These are phyloP conservation scores for Lepidiolamprologus cunningtoni DNA, from an alignment of 2,113 vertebrate species.

Conservation along the genomic window DNA sequence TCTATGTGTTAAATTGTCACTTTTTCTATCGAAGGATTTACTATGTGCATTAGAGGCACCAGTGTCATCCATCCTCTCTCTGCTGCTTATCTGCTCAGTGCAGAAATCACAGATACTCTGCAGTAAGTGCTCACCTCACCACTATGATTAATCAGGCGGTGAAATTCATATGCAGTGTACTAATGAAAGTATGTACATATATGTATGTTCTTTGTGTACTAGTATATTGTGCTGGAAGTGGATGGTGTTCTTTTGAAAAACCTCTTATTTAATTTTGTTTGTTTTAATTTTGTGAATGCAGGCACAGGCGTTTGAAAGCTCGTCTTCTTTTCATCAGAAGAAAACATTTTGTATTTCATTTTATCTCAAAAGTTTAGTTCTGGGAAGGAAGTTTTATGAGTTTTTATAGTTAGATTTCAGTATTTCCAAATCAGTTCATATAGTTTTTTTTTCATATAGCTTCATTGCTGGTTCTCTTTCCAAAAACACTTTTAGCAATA, in stretches of 20 bases:
- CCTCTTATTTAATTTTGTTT: background rate
- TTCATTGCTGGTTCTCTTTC: background rate
- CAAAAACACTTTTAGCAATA: background rate
- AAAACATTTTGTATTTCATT: background rate
- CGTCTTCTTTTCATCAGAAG: background rate
- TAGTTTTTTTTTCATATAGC: background rate
- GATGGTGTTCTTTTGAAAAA: background rate
- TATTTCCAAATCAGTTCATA: background rate
- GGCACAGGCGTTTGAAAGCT: background rate
- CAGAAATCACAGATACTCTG: background rate
- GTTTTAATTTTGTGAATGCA: background rate
- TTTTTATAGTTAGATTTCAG: background rate
- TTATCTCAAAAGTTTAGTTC: background rate
- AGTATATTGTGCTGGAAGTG: background rate
- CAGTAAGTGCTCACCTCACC: background rate
- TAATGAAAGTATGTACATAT: background rate
- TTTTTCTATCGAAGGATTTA: background rate
- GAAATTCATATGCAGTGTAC: background rate
- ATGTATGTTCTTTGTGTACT: background rate
- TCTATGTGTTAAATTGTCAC: background rate
- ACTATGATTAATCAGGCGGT: accelerated
- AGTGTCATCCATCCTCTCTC: background rate
- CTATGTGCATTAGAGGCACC: background rate
- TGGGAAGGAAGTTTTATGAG: background rate
- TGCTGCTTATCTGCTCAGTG: background rate